These are phyloP conservation scores for Scotopteryx bipunctaria DNA, from an alignment of 2,888 invertebrate species.

Conservation along the genomic window DNA sequence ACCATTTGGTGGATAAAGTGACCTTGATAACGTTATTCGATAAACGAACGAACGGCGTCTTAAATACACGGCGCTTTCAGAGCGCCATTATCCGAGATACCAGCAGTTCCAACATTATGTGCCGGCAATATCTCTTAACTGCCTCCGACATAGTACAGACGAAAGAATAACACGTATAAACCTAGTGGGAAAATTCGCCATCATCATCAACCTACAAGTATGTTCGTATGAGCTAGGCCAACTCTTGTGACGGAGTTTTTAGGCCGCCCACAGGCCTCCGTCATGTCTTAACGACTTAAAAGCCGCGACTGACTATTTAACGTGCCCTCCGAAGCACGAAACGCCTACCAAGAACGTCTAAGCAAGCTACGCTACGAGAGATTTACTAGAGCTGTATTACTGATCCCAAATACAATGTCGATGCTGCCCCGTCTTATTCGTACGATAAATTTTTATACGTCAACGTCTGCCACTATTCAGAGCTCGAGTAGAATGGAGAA, in stretches of 20 bases:
- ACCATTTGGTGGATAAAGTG: neutral
- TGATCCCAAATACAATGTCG: no score
- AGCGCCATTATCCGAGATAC: constrained; percentile 19
- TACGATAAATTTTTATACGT: constrained; percentile 35
- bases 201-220: no score
- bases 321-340: no score
- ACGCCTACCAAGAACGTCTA: no score
- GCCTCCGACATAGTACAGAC: constrained; percentile 7
- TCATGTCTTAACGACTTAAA: no score
- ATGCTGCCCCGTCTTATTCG: constrained; percentile 17
- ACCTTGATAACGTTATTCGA: neutral
- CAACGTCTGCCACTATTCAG: constrained; percentile 21
- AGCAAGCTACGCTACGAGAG: no score
- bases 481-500: constrained; percentile 6
- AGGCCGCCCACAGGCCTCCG: no score
- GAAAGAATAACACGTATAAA: neutral
- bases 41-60: constrained; percentile 8
- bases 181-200: neutral
- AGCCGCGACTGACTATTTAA: no score
- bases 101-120: constrained; percentile 11
- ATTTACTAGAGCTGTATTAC: no score
- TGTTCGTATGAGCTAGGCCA: no score
- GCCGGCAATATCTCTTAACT: constrained; percentile 21
- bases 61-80: constrained; percentile 14
- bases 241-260: no score